A percentile compares a stretch with the other conserved stretches of the same genome.
phyloP scores from a whole-genome alignment of 2,888 invertebrate genomes.

The Axea sp. region DNA sequence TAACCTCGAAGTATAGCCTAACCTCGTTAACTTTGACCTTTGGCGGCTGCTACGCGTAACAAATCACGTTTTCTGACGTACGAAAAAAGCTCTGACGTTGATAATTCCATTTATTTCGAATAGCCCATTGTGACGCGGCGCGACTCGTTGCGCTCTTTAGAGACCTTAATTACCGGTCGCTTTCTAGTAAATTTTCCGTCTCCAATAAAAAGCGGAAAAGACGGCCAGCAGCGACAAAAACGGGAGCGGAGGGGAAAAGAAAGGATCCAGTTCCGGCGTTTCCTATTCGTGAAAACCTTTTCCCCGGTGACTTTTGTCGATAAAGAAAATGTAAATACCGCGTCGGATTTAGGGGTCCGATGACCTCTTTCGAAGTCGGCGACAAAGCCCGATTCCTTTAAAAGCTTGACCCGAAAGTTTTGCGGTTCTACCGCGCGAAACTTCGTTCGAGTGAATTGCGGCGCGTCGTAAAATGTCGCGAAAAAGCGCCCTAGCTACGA shows the following conservation, averaged over 20 bases:
- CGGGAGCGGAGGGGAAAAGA: neutral
- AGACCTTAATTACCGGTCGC: constrained; percentile 52
- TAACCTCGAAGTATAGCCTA: constrained; percentile 32
- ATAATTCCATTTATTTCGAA: constrained; percentile 48
- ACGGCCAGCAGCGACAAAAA: neutral
- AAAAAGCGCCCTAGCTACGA: constrained; percentile 1
- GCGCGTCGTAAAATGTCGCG: constrained; percentile 37
- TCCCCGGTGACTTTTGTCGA: constrained; percentile 48
- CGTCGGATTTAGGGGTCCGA: constrained; percentile 37
- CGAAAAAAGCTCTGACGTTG: constrained; percentile 30
- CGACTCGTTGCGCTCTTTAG: constrained; percentile 39
- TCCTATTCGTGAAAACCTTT: constrained; percentile 26
- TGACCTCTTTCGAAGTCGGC: constrained; percentile 35
- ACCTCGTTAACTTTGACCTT: constrained; percentile 52
- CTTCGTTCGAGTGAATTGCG: constrained; percentile 34
- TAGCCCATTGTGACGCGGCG: constrained; percentile 31
- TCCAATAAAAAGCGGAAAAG: constrained; percentile 19
- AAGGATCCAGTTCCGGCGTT: constrained; percentile 5
- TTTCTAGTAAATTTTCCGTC: constrained; percentile 45
- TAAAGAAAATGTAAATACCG: constrained; percentile 56
- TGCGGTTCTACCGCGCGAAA: constrained; percentile 17
- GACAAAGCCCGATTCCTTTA: constrained; percentile 33
- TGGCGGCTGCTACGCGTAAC: constrained; percentile 19
- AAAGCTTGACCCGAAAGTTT: constrained; percentile 36
- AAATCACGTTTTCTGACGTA: constrained; percentile 36